phyloP scores from a whole-genome alignment of 2,113 vertebrate species.

The Alouatta palliata region DNA sequence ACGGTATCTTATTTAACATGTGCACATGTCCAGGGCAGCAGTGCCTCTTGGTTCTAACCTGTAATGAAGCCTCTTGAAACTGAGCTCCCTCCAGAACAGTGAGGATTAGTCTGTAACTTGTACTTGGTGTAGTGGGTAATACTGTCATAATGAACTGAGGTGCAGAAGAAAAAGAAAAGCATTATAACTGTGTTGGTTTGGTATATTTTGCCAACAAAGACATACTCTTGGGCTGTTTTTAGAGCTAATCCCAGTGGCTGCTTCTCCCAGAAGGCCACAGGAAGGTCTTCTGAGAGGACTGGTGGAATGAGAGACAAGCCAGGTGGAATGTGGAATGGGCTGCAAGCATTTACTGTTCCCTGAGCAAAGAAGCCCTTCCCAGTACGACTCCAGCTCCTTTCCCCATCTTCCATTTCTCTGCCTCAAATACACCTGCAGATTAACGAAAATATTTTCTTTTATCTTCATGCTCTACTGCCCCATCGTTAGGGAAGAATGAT shows the following conservation, averaged over 20 bases:
- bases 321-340: too few relatives aligned
- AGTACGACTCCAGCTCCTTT: not conserved
- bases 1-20: not conserved
- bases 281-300: not conserved
- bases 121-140: not conserved
- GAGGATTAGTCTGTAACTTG: not conserved
- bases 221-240: not conserved
- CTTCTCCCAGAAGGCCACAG: not conserved
- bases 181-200: not conserved
- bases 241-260: not conserved
- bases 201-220: not conserved
- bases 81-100: not conserved
- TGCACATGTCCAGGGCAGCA: not conserved
- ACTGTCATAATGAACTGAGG: not conserved
- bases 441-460: not conserved
- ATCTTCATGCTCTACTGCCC: not conserved
- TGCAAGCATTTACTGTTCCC: not conserved
- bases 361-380: not conserved
- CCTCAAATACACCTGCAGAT: not conserved
- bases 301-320: not conserved
- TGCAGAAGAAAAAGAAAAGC: not conserved
- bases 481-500: not conserved
- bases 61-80: not conserved
- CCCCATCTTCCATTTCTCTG: not conserved
- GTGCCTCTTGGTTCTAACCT: not conserved